These are phyloP conservation scores for Physocephala rufipes DNA, from an alignment of 2,888 invertebrate species.

Conservation along the genomic window DNA sequence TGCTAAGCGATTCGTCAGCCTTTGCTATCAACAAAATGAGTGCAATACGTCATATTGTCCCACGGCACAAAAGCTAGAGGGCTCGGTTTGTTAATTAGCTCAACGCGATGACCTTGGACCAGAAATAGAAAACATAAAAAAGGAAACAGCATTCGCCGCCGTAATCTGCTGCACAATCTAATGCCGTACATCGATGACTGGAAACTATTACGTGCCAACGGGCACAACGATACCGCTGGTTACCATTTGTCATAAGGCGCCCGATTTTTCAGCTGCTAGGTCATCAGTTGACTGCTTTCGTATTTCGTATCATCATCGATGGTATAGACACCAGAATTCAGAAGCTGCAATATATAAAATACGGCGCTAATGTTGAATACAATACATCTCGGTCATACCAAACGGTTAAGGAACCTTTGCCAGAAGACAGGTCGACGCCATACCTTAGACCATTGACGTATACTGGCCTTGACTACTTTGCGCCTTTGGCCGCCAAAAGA, in stretches of 20 bases:
- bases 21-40: too few relatives aligned
- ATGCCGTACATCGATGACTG: constrained; percentile 35
- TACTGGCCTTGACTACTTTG: constrained; percentile 41
- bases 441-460: too few relatives aligned
- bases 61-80: too few relatives aligned
- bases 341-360: constrained; percentile 29
- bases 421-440: too few relatives aligned
- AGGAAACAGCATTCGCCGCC: not conserved
- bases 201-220: constrained; percentile 27
- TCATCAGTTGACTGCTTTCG: constrained; percentile 20
- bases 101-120: not conserved
- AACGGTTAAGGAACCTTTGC: constrained; percentile 39
- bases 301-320: constrained; percentile 6
- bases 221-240: constrained; percentile 36
- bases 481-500: constrained; percentile 39
- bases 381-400: constrained; percentile 20
- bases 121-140: not conserved
- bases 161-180: constrained; percentile 17
- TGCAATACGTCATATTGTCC: too few relatives aligned
- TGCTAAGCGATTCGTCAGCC: constrained; percentile 37
- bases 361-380: constrained; percentile 23
- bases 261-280: constrained; percentile 31
- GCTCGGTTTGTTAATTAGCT: too few relatives aligned
- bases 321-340: constrained; percentile 35
- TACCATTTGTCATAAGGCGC: constrained; percentile 21